These are phyloP conservation scores for Cloeon dipterum DNA, from an alignment of 2,888 invertebrate species.

Conservation along the genomic window DNA sequence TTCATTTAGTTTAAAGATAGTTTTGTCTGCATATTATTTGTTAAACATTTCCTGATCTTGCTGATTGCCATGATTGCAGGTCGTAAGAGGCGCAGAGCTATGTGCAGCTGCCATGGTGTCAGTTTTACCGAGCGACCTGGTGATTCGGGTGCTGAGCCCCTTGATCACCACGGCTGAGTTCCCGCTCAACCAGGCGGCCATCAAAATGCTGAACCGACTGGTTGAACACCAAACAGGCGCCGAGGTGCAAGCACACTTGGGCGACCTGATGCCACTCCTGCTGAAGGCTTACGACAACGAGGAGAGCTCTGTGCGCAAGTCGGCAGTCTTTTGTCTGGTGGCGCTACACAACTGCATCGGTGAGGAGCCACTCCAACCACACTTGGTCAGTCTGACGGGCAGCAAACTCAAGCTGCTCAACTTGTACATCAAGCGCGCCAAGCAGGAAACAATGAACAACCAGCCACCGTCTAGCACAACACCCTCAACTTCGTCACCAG, in stretches of 20 bases:
- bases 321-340: slow-evolving; percentile 93
- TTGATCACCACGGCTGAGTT: slow-evolving; percentile 71
- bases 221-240: slow-evolving; percentile 52
- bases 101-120: slow-evolving; percentile 55
- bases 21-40: too few species aligned
- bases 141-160: slow-evolving; percentile 52
- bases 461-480: neutral
- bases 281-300: slow-evolving; percentile 79
- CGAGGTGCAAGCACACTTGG: slow-evolving; percentile 48
- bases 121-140: slow-evolving; percentile 57
- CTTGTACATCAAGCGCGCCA: slow-evolving; percentile 45
- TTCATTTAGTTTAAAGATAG: slow-evolving; percentile 1
- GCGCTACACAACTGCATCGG: slow-evolving; percentile 77
- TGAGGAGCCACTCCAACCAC: slow-evolving; percentile 60
- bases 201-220: slow-evolving; percentile 73
- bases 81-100: slow-evolving; percentile 65
- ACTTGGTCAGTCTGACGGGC: slow-evolving; percentile 56
- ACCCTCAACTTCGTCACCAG: slow-evolving; percentile 9
- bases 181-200: slow-evolving; percentile 74
- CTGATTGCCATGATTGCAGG: too few species aligned
- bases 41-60: too few species aligned
- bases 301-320: slow-evolving; percentile 84
- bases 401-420: slow-evolving; percentile 76
- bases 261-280: slow-evolving; percentile 68
- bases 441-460: slow-evolving; percentile 13